Conservation (phyloP, 1,140 invertebrate species). For the roundworm (Caenorhabditis elegans) region WBcel235 BX284605.5:5913501-5914000, state of each 20-base stretch:
- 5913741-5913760: background rate
- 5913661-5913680: slow-evolving; percentile 27
- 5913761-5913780: background rate
- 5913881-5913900: no score
- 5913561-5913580: background rate
- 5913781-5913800: background rate
- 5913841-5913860: no score
- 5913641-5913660: background rate
- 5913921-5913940: no score
- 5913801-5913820: no score
- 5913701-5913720: slow-evolving; percentile 4
- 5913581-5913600: slow-evolving; percentile 9
- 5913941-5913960: no score
- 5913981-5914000: no score
- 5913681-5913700: background rate
- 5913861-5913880: no score
- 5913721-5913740: background rate
- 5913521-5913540: no score
- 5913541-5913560: background rate
- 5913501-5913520: no score
- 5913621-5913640: slow-evolving; percentile 7
- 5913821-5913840: no score
- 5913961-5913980: no score
- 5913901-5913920: no score
- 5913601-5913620: slow-evolving; percentile 7